Evolutionary conservation across 2,888 invertebrate genomes (phyloP).

Genomic region (Ophraella communa): DNA sequence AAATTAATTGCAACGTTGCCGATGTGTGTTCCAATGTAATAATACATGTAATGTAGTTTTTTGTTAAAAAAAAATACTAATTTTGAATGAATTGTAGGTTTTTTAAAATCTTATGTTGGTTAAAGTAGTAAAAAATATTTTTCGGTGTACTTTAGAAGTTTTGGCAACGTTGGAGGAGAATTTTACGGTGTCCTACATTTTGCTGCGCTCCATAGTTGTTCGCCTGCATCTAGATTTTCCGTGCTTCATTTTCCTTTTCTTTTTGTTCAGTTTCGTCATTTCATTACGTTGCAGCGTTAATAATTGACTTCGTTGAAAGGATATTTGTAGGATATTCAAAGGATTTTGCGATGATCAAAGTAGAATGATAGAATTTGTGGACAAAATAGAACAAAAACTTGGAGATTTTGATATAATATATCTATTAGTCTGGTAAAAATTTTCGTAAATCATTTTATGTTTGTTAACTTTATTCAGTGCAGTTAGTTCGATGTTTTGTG

Average conservation of each 20-base stretch:
- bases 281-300: neutral
- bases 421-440: too few relatives aligned
- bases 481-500: too few relatives aligned
- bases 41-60: neutral
- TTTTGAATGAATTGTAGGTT: too few relatives aligned
- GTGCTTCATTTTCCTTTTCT: neutral
- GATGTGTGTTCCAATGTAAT: neutral
- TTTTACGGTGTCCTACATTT: conserved; percentile 10
- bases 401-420: too few relatives aligned
- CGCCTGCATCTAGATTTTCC: conserved; percentile 10
- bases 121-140: too few relatives aligned
- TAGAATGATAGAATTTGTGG: too few relatives aligned
- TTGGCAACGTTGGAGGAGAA: neutral
- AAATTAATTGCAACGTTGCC: neutral
- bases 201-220: neutral
- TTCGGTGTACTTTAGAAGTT: too few relatives aligned
- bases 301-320: neutral
- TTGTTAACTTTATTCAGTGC: too few relatives aligned
- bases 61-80: too few relatives aligned
- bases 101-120: too few relatives aligned
- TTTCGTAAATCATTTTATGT: too few relatives aligned
- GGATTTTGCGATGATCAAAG: neutral
- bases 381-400: too few relatives aligned
- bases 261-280: conserved; percentile 4
- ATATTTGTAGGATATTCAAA: neutral